Percentiles rank a stretch among this genome's conserved stretches.
Evolutionary conservation across 2,888 invertebrate genomes (phyloP).

Genomic region (Pseudococcus viburni): DNA sequence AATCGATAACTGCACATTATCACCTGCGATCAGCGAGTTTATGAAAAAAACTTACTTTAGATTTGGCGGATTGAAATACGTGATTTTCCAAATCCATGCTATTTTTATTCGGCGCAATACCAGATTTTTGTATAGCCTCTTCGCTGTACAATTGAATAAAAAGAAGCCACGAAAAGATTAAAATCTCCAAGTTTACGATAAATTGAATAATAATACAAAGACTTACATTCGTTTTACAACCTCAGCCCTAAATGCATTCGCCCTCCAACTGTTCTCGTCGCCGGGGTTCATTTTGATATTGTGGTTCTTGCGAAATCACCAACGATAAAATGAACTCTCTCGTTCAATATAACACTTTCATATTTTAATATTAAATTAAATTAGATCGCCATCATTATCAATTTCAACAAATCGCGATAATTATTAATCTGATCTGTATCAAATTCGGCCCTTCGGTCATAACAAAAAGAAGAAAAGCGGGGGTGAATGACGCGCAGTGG

Average conservation of each 20-base stretch:
- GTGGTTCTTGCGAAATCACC: neutral
- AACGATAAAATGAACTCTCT: neutral
- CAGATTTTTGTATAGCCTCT: slow-evolving; percentile 87
- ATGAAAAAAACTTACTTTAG: slow-evolving; percentile 74
- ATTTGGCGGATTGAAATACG: slow-evolving; percentile 91
- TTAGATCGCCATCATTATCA: neutral
- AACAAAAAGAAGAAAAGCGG: neutral
- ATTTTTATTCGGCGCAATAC: slow-evolving; percentile 86
- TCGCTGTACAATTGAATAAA: slow-evolving; percentile 77
- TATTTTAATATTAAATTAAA: neutral
- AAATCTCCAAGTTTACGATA: neutral
- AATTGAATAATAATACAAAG: neutral
- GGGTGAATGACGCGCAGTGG: neutral
- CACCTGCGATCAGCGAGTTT: neutral
- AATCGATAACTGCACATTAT: neutral
- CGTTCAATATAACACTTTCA: neutral
- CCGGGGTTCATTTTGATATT: neutral
- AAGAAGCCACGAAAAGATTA: neutral
- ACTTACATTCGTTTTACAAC: neutral
- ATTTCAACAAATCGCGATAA: neutral
- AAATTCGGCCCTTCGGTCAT: neutral
- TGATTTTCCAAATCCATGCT: slow-evolving; percentile 95
- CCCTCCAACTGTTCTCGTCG: neutral
- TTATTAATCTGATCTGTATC: no score
- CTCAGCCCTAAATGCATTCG: neutral